Percentiles rank a stretch among this genome's conserved stretches.
Evolutionary conservation across 2,888 invertebrate genomes (phyloP).

Genomic region (Coremacera marginata): DNA sequence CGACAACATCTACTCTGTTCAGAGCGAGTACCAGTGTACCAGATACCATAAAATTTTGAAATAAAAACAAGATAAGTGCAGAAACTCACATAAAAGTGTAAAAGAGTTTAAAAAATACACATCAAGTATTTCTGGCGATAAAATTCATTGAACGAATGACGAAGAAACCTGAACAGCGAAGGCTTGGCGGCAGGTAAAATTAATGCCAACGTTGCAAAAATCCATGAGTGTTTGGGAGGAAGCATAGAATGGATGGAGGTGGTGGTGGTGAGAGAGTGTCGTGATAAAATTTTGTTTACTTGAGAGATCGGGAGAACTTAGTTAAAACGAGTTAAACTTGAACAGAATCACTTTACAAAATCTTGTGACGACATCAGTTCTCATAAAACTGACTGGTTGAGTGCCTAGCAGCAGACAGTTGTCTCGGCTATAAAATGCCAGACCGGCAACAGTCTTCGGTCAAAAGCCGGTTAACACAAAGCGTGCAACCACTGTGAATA

Average conservation of each 20-base stretch:
- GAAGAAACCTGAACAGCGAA: not conserved
- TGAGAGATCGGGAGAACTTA: no score
- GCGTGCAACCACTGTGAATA: not conserved
- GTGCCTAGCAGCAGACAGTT: not conserved
- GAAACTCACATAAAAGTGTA: not conserved
- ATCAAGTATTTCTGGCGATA: not conserved
- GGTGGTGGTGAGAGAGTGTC: not conserved
- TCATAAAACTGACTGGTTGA: not conserved
- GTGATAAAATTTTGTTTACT: not conserved
- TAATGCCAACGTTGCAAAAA: constrained; percentile 3
- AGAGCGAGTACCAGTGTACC: constrained; percentile 38
- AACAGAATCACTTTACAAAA: no score
- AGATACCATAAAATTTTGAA: constrained; percentile 25
- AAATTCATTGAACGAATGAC: not conserved
- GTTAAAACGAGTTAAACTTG: no score
- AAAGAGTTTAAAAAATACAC: constrained; percentile 13
- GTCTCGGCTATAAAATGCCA: not conserved
- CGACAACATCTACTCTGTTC: constrained; percentile 5
- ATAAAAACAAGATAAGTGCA: not conserved
- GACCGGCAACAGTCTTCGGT: not conserved
- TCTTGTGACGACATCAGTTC: no score
- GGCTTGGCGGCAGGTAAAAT: not conserved
- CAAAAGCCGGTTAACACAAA: not conserved
- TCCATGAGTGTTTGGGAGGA: no score
- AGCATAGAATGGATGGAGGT: not conserved